Evolutionary conservation across 2,113 vertebrate species (phyloP).

Genomic region (Ursus arctos): DNA sequence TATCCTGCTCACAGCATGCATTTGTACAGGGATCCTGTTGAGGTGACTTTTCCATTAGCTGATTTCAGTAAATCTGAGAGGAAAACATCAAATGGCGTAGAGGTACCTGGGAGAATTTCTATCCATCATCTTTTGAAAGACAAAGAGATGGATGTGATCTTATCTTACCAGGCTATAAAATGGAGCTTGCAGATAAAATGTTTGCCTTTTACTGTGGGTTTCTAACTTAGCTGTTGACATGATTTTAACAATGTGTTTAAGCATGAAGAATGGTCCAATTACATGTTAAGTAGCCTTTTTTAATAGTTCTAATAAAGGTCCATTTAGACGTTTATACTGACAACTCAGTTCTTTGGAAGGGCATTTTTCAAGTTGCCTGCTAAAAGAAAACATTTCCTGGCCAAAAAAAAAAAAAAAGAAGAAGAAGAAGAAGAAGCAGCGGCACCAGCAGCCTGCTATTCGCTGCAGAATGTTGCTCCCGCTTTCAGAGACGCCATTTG

Average conservation of each 20-base stretch:
- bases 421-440: neutral
- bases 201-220: constrained; percentile 56
- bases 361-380: constrained; percentile 55
- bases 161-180: constrained; percentile 73
- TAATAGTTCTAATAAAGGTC: constrained; percentile 69
- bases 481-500: neutral
- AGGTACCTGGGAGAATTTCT: neutral
- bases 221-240: constrained; percentile 60
- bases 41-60: constrained; percentile 54
- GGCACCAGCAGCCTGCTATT: neutral
- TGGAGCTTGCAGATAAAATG: constrained; percentile 47
- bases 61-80: constrained; percentile 10
- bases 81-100: neutral
- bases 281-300: constrained; percentile 72
- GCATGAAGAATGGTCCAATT: constrained; percentile 70
- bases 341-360: constrained; percentile 58
- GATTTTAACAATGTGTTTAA: constrained; percentile 77
- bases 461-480: neutral
- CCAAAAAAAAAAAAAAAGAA: neutral
- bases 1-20: constrained; percentile 33
- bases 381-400: constrained; percentile 40
- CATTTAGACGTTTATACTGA: constrained; percentile 67
- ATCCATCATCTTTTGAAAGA: constrained; percentile 54
- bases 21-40: neutral
- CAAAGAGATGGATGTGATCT: constrained; percentile 11